Percentiles rank a stretch among this genome's conserved stretches.
phyloP scores from a whole-genome alignment of 1,140 invertebrate genomes.

The Steinernema khuongi region DNA sequence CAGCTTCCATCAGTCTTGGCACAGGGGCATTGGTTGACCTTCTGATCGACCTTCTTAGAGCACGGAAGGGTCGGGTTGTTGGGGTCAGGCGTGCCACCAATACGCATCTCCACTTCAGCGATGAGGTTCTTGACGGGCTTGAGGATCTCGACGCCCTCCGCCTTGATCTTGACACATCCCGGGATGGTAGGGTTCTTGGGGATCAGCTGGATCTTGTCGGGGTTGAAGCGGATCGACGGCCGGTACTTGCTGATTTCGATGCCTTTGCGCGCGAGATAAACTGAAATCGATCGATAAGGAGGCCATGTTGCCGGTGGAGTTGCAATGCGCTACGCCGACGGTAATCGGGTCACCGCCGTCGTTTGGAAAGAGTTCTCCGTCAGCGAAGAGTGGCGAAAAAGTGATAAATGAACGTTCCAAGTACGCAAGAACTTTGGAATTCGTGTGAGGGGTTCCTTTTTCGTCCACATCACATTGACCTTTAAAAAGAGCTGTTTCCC shows the following conservation, averaged over 20 bases:
- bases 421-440: not conserved
- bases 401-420: not conserved
- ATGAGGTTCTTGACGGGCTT: slow-evolving; percentile 54
- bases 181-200: slow-evolving; percentile 58
- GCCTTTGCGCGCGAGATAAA: slow-evolving; percentile 52
- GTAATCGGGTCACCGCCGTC: slow-evolving; percentile 14
- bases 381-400: not conserved
- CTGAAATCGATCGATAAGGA: slow-evolving; percentile 39
- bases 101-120: slow-evolving; percentile 57
- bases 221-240: slow-evolving; percentile 56
- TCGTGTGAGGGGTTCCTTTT: not conserved
- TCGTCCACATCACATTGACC: no score
- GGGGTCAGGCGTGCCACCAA: slow-evolving; percentile 57
- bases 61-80: slow-evolving; percentile 57
- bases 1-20: slow-evolving; percentile 57
- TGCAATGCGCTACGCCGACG: slow-evolving; percentile 14
- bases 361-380: not conserved
- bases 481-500: no score
- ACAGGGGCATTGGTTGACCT: slow-evolving; percentile 58
- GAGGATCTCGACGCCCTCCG: slow-evolving; percentile 56
- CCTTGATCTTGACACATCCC: slow-evolving; percentile 58
- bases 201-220: slow-evolving; percentile 57
- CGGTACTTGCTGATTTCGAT: slow-evolving; percentile 57
- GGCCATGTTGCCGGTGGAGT: not conserved
- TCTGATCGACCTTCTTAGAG: slow-evolving; percentile 58